A percentile compares a stretch with the other conserved stretches of the same genome.
Evolutionary conservation across 2,113 vertebrate genomes (phyloP).

Genomic region (Pelvicachromis taeniatus): DNA sequence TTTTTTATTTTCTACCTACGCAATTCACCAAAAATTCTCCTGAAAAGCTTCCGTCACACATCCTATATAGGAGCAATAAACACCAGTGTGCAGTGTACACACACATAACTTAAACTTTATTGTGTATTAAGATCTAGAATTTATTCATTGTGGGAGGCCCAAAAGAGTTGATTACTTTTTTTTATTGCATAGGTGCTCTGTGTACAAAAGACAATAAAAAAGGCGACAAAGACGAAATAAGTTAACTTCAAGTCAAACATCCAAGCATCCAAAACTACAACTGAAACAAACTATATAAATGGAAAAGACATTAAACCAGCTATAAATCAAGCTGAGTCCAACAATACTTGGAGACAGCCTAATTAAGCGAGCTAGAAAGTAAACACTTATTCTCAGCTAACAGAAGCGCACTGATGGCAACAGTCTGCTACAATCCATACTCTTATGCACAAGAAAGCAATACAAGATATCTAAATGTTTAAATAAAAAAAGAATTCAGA

Average conservation of each 20-base stretch:
- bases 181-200: neutral
- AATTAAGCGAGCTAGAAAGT: neutral
- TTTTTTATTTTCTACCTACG: neutral
- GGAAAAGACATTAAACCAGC: neutral
- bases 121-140: neutral
- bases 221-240: neutral
- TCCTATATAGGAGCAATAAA: neutral
- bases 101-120: neutral
- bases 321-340: neutral
- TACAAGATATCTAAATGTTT: neutral
- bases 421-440: neutral
- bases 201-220: neutral
- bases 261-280: neutral
- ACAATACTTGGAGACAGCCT: neutral
- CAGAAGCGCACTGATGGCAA: neutral
- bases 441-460: neutral
- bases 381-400: neutral
- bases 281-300: neutral
- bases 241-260: neutral
- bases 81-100: neutral
- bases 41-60: neutral
- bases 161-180: neutral
- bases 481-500: neutral
- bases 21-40: neutral
- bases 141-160: neutral